Conservation (phyloP, 1,140 invertebrate genomes). For the Limonius californicus region DNA sequence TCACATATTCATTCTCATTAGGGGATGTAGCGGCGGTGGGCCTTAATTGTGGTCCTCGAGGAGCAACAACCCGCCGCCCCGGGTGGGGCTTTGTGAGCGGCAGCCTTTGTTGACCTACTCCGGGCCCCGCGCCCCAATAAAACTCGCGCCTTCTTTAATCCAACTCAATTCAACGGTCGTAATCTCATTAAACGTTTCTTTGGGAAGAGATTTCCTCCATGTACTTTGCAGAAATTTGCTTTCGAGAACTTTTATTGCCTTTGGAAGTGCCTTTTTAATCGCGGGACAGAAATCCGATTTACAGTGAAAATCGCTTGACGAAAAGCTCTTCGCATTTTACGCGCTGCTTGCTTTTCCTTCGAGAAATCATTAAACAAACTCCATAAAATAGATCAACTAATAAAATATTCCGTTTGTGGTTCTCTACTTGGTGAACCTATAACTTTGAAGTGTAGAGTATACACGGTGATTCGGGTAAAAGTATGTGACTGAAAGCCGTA, state of each 20-base stretch:
- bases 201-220: background rate
- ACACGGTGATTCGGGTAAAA: too few species aligned
- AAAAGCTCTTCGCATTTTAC: background rate
- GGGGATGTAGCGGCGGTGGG: background rate
- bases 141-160: conserved; percentile 12
- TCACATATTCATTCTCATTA: conserved; percentile 15
- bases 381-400: too few species aligned
- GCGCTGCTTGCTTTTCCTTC: background rate
- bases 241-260: conserved; percentile 8
- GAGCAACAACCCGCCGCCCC: background rate
- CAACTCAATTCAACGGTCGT: conserved; percentile 12
- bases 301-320: background rate
- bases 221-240: conserved; percentile 9
- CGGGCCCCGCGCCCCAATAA: background rate
- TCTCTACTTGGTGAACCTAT: too few species aligned
- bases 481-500: too few species aligned
- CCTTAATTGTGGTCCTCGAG: conserved; percentile 4
- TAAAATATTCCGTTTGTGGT: too few species aligned
- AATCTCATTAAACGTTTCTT: conserved; percentile 15
- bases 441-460: too few species aligned
- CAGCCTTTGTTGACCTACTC: conserved; percentile 13
- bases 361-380: too few species aligned
- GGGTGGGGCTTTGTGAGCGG: background rate
- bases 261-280: background rate
- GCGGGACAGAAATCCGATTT: background rate